Conservation (phyloP, 2,113 vertebrate genomes). For the Rhea americana region DNA sequence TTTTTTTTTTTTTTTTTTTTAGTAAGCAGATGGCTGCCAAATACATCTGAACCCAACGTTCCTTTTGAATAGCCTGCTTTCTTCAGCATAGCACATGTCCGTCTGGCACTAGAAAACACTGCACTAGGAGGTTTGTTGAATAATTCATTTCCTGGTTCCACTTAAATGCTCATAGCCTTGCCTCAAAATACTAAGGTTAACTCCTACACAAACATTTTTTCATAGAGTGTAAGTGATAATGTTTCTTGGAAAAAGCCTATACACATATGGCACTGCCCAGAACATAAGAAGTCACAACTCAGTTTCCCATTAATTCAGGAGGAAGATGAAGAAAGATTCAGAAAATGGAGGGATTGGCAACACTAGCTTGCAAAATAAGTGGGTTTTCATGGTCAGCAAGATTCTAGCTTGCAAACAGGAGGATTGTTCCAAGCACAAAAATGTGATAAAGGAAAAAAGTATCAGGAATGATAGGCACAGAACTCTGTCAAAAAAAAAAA, state of each 20-base stretch:
- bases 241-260: background rate
- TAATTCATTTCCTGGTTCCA: conserved; percentile 7
- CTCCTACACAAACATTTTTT: background rate
- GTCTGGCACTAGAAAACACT: background rate
- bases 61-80: background rate
- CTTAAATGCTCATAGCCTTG: background rate
- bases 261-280: background rate
- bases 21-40: background rate
- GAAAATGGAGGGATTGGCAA: background rate
- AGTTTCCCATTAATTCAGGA: background rate
- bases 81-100: background rate
- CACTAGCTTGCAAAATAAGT: background rate
- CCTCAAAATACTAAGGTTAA: background rate
- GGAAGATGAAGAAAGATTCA: background rate
- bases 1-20: background rate
- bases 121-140: background rate
- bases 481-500: background rate
- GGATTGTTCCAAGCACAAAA: background rate
- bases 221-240: background rate
- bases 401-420: background rate
- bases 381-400: background rate
- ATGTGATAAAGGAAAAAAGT: background rate
- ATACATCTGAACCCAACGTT: background rate
- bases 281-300: background rate
- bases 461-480: background rate